Percentiles rank a stretch among this genome's conserved stretches.
Evolutionary conservation across 2,113 vertebrate genomes (phyloP).

Genomic region (Cyphomyrus discorhynchus): DNA sequence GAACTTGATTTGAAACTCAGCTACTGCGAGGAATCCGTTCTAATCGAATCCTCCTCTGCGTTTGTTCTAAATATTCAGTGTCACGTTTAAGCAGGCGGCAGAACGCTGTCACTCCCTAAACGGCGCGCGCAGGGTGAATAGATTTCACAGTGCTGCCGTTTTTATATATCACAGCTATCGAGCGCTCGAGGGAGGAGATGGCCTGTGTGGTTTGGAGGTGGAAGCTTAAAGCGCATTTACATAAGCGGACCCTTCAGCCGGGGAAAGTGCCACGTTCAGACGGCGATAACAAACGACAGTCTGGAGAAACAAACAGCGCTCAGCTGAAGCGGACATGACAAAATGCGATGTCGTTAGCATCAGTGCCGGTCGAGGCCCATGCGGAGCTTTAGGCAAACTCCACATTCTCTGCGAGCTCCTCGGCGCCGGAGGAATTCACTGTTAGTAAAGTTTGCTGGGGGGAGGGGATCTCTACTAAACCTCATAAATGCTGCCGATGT

Average conservation of each 20-base stretch:
- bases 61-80: conserved; percentile 1
- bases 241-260: not conserved
- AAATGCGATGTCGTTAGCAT: not conserved
- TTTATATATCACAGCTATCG: not conserved
- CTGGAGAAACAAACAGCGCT: not conserved
- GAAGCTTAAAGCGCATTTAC: not conserved
- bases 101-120: not conserved
- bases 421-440: not conserved
- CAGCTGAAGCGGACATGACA: not conserved
- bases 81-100: not conserved
- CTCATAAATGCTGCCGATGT: not conserved
- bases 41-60: conserved; percentile 6
- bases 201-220: not conserved
- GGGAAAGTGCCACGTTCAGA: not conserved
- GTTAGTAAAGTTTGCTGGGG: not conserved
- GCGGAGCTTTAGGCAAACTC: not conserved
- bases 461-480: not conserved
- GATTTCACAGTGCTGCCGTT: not conserved
- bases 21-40: not conserved
- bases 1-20: conserved; percentile 7
- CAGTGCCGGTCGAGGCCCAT: not conserved
- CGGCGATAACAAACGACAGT: not conserved
- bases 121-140: not conserved
- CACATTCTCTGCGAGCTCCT: not conserved
- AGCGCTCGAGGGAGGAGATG: not conserved